A percentile compares a stretch with the other conserved stretches of the same genome.
Conservation (phyloP, 2,888 invertebrate genomes). For the Brachypalpus laphriformis region DNA sequence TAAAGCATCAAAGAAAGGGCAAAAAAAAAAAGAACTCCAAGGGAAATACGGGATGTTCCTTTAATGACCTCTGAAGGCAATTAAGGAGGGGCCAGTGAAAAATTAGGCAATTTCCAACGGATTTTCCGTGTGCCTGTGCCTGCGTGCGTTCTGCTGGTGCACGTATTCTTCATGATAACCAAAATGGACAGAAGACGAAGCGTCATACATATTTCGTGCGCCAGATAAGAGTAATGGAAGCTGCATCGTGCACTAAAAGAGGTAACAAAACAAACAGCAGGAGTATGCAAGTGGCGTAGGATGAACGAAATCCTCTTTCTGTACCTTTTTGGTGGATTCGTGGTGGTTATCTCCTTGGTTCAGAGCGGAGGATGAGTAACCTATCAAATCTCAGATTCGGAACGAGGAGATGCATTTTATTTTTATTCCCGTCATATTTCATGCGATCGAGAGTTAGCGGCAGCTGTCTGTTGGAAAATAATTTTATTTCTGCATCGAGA, state of each 20-base stretch:
- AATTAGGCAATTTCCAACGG: neutral
- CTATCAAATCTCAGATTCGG: neutral
- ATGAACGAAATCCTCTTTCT: neutral
- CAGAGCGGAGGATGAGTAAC: neutral
- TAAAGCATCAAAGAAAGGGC: neutral
- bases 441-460: neutral
- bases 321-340: neutral
- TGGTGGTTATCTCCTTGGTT: neutral
- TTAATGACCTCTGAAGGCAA: constrained; percentile 8
- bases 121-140: neutral
- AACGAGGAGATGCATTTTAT: neutral
- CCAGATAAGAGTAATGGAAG: constrained; percentile 20
- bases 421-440: constrained; percentile 1
- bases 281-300: neutral
- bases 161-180: neutral
- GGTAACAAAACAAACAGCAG: neutral
- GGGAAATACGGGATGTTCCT: neutral
- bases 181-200: neutral
- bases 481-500: neutral
- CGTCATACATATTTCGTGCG: constrained; percentile 10
- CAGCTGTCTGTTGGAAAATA: constrained; percentile 1
- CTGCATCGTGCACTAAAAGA: neutral
- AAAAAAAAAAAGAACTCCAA: neutral
- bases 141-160: neutral
- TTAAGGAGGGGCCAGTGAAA: constrained; percentile 9